phyloP scores from a whole-genome alignment of 1,140 invertebrate species.

The Adelges cooleyi region DNA sequence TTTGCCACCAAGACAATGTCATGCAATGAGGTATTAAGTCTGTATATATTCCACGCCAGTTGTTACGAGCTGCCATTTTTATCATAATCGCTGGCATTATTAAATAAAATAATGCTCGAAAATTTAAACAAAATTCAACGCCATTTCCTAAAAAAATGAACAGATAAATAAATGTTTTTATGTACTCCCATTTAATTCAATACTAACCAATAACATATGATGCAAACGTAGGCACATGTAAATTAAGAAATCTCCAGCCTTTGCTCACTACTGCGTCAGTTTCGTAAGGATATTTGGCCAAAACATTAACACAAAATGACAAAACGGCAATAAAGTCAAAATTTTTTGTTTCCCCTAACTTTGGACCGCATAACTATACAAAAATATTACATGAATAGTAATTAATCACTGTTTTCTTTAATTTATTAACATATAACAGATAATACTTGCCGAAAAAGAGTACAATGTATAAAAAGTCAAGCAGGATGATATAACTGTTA shows the following conservation, averaged over 20 bases:
- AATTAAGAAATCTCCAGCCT: slow-evolving; percentile 64
- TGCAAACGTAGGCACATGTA: slow-evolving; percentile 62
- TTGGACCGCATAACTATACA: slow-evolving; percentile 13
- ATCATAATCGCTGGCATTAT: slow-evolving; percentile 60
- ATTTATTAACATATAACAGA: not conserved
- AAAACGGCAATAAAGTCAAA: slow-evolving; percentile 57
- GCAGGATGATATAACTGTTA: slow-evolving; percentile 58
- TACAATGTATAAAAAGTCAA: slow-evolving; percentile 61
- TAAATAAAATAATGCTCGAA: slow-evolving; percentile 62
- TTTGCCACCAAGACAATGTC: slow-evolving; percentile 73
- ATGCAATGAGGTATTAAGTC: slow-evolving; percentile 72
- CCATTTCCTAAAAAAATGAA: slow-evolving; percentile 44
- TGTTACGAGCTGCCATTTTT: slow-evolving; percentile 55
- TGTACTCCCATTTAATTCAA: not conserved
- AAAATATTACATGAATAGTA: not conserved
- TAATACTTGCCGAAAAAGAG: slow-evolving; percentile 45
- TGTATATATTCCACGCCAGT: slow-evolving; percentile 66
- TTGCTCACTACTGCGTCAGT: slow-evolving; percentile 65
- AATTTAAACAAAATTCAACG: slow-evolving; percentile 73
- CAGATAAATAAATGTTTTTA: not conserved
- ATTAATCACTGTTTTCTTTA: too few species aligned
- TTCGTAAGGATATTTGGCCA: slow-evolving; percentile 74
- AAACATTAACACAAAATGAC: slow-evolving; percentile 65
- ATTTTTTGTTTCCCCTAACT: not conserved
- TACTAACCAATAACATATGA: slow-evolving; percentile 46